Conservation (phyloP, 2,113 vertebrate species). For the Varanus salvator region DNA sequence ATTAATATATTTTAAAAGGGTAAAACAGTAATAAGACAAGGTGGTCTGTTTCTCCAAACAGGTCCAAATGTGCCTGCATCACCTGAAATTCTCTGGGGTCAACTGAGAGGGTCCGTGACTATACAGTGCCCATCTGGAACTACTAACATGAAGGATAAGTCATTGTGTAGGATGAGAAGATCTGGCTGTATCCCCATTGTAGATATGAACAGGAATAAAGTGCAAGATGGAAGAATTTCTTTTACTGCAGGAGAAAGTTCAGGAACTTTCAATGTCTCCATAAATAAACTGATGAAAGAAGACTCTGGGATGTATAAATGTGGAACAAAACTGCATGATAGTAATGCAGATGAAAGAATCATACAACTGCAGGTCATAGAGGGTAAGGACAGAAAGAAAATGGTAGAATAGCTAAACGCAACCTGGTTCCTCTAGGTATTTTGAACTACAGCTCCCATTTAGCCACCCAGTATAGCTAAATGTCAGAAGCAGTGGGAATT, state of each 20-base stretch:
- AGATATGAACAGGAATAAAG: background rate
- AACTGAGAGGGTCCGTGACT: conserved; percentile 18
- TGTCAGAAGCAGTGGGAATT: too few species aligned
- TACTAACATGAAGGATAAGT: background rate
- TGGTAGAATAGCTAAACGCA: too few species aligned
- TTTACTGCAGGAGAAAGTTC: conserved; percentile 36
- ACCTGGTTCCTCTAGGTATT: too few species aligned
- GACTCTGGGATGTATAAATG: conserved; percentile 67
- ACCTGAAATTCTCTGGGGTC: background rate
- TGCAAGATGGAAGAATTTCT: conserved; percentile 34
- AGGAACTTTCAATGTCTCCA: conserved; percentile 54
- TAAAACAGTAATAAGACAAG: accelerated
- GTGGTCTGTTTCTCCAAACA: background rate
- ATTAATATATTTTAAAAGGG: background rate
- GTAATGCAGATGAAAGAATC: accelerated
- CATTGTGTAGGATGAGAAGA: conserved; percentile 62
- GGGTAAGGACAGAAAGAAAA: conserved; percentile 36
- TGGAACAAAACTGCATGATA: background rate
- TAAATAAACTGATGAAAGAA: conserved; percentile 52
- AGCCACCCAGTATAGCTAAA: too few species aligned
- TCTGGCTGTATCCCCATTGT: conserved; percentile 3
- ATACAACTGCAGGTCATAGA: conserved; percentile 53
- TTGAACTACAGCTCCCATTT: too few species aligned
- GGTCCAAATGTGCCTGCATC: accelerated
- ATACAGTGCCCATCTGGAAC: conserved; percentile 56